Percentiles rank a stretch among this genome's conserved stretches.
These are phyloP conservation scores for Bradypodion ventrale DNA, from an alignment of 2,797 vertebrate species.

Conservation along the genomic window DNA sequence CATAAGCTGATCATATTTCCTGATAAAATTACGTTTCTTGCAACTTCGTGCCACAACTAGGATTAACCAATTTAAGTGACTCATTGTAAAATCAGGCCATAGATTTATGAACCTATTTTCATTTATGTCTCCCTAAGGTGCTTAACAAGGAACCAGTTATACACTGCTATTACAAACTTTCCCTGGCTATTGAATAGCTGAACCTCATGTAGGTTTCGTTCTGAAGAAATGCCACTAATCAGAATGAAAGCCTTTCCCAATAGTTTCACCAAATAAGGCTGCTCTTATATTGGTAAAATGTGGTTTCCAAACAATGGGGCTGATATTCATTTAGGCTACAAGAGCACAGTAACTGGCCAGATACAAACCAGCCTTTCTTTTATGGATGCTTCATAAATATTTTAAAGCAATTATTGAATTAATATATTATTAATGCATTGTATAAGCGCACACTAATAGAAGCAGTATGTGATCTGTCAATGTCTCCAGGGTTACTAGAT, in stretches of 20 bases:
- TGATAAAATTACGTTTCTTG: background rate
- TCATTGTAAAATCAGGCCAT: background rate
- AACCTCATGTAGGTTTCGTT: background rate
- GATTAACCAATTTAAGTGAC: background rate
- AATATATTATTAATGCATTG: conserved; percentile 25
- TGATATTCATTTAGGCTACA: background rate
- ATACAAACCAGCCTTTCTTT: background rate
- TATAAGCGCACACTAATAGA: conserved; percentile 5
- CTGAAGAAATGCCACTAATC: background rate
- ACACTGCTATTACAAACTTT: conserved; percentile 8
- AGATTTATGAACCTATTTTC: background rate
- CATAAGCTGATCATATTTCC: background rate
- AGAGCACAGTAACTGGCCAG: background rate
- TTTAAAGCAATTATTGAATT: conserved; percentile 28
- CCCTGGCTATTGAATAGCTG: background rate
- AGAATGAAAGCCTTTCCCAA: background rate
- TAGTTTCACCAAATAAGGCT: background rate
- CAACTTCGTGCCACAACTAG: background rate
- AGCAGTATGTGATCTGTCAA: background rate
- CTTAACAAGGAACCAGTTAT: conserved; percentile 7
- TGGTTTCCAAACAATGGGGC: no score
- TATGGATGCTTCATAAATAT: background rate
- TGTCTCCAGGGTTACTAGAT: background rate
- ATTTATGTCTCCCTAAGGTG: conserved; percentile 27
- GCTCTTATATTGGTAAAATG: background rate